Evolutionary conservation across 53 echinoderm and acorn worm genomes (phyloP).

Genomic region (Paracentrotus lividus): DNA sequence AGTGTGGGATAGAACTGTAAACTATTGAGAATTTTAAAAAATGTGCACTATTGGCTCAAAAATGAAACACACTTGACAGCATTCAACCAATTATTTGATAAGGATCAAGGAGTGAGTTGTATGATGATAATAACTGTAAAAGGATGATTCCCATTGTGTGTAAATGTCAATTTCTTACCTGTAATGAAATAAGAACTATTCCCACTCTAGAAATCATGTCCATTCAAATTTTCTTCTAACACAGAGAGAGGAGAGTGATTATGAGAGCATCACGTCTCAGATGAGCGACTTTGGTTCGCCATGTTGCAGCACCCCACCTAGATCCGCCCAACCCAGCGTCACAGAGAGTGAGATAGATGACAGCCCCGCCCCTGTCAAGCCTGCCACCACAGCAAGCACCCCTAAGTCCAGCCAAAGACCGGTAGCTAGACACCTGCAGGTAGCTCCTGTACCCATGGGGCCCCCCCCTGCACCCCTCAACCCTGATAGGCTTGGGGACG

Average conservation of each 20-base stretch:
- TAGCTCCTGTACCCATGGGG: slow-evolving; percentile 80
- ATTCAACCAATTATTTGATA: too few species aligned
- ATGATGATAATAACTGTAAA: too few species aligned
- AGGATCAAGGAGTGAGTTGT: too few species aligned
- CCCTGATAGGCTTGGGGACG: slow-evolving; percentile 69
- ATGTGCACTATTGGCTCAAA: too few species aligned
- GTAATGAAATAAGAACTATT: too few species aligned
- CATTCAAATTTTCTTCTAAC: neutral
- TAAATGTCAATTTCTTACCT: too few species aligned
- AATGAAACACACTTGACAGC: too few species aligned
- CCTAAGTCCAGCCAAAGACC: slow-evolving; percentile 55
- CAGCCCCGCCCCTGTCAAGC: slow-evolving; percentile 51
- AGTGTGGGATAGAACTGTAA: too few species aligned
- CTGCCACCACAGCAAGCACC: slow-evolving; percentile 57
- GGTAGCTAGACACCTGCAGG: slow-evolving; percentile 45
- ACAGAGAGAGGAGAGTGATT: slow-evolving; percentile 90
- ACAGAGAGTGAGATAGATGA: slow-evolving; percentile 36
- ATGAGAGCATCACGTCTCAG: slow-evolving; percentile 90
- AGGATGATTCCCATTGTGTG: too few species aligned
- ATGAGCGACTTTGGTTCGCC: slow-evolving; percentile 93
- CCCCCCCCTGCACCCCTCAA: slow-evolving; percentile 73
- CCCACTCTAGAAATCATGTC: too few species aligned
- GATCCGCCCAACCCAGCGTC: slow-evolving; percentile 59
- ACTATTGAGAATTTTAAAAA: too few species aligned
- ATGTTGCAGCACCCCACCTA: slow-evolving; percentile 78